Percentiles rank a stretch among this genome's conserved stretches.
Conservation (phyloP, 2,113 vertebrate genomes). For the Nestor notabilis region DNA sequence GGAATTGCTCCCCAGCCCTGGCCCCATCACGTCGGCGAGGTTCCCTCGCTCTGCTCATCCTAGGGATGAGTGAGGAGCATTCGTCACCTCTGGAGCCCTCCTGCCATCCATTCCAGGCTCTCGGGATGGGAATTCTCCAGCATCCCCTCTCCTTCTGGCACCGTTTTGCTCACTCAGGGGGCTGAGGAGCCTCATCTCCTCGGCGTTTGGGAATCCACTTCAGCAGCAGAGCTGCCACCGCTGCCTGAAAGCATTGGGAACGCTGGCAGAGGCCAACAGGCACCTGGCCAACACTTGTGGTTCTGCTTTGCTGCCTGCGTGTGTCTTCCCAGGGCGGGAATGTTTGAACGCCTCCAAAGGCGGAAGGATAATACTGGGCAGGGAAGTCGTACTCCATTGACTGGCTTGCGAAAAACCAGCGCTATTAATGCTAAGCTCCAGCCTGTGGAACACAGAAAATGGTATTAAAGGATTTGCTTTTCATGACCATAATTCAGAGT, state of each 20-base stretch:
- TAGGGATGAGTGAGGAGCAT: not conserved
- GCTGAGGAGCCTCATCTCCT: not conserved
- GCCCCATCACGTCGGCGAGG: fast-evolving
- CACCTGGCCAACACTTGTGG: fast-evolving
- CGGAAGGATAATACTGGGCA: not conserved
- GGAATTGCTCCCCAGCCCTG: not conserved
- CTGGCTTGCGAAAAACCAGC: not conserved
- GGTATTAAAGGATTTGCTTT: constrained; percentile 82
- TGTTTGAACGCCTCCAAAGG: not conserved
- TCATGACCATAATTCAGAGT: constrained; percentile 82
- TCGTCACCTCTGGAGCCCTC: fast-evolving
- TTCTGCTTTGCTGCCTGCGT: not conserved
- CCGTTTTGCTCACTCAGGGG: fast-evolving
- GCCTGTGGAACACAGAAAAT: constrained; percentile 70
- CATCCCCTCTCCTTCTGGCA: not conserved
- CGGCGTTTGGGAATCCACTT: fast-evolving
- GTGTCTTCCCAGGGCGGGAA: not conserved
- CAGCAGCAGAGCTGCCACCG: not conserved
- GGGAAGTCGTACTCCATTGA: not conserved
- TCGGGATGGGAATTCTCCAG: not conserved
- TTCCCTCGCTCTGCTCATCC: not conserved
- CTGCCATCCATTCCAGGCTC: fast-evolving
- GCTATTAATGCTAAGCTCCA: constrained; percentile 71
- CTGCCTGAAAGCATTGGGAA: not conserved
- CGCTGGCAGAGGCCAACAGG: not conserved